phyloP scores from a whole-genome alignment of 2,113 vertebrate genomes.

The Guaruba guarouba region DNA sequence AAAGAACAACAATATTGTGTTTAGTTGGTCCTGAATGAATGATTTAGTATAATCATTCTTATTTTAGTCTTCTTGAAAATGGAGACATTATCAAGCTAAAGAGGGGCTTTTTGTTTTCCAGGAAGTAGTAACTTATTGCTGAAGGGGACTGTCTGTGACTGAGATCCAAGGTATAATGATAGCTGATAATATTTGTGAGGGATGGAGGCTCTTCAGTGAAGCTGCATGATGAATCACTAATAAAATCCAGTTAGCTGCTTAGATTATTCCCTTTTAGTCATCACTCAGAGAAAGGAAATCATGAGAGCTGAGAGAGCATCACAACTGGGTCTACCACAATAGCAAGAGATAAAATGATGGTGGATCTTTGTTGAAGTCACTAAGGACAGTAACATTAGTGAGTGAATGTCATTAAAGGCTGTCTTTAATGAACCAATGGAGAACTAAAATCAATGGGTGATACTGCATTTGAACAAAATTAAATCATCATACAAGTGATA shows the following conservation, averaged over 20 bases:
- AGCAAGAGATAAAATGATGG: not conserved
- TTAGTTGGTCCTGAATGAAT: not conserved
- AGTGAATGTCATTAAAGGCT: not conserved
- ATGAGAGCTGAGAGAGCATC: not conserved
- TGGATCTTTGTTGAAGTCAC: not conserved
- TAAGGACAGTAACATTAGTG: not conserved
- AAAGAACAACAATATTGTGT: not conserved
- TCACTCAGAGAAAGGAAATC: not conserved
- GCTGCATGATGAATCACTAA: slow-evolving; percentile 37
- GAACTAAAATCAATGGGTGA: not conserved
- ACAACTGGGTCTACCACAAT: not conserved
- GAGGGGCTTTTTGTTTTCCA: not conserved
- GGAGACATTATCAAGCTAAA: not conserved
- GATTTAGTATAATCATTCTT: not conserved
- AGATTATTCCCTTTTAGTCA: slow-evolving; percentile 13
- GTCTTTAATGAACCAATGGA: not conserved
- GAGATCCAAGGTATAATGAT: not conserved
- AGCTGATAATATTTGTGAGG: slow-evolving; percentile 8
- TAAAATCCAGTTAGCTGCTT: slow-evolving; percentile 27
- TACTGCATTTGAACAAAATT: not conserved
- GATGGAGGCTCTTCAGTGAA: not conserved
- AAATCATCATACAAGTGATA: not conserved
- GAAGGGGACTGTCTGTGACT: not conserved
- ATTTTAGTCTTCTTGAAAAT: slow-evolving; percentile 3
- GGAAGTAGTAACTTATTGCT: not conserved